Percentiles rank a stretch among this genome's conserved stretches.
Evolutionary conservation across 2,113 vertebrate species (phyloP).

Genomic region (Sardina pilchardus): DNA sequence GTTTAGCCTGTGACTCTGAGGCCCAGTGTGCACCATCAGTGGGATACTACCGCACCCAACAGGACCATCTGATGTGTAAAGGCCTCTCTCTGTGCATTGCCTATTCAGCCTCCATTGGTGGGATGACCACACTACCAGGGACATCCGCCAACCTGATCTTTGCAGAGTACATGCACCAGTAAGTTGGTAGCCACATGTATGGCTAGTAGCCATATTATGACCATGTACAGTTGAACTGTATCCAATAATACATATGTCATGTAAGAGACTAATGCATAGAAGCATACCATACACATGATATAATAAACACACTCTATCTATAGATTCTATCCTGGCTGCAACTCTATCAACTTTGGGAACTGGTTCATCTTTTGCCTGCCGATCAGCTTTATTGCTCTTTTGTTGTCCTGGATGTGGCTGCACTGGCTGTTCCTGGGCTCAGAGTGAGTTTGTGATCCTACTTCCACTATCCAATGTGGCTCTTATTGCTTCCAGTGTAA

Average conservation of each 20-base stretch:
- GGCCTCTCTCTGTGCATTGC: slow-evolving; percentile 84
- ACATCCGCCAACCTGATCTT: slow-evolving; percentile 94
- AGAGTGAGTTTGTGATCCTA: slow-evolving; percentile 76
- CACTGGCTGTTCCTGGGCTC: slow-evolving; percentile 88
- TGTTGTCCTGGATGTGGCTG: slow-evolving; percentile 88
- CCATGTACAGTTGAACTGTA: background rate
- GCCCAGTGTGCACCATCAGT: slow-evolving; percentile 34
- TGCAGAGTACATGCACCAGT: slow-evolving; percentile 84
- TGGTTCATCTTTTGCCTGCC: slow-evolving; percentile 88
- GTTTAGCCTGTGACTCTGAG: slow-evolving; percentile 25
- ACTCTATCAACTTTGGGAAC: slow-evolving; percentile 85
- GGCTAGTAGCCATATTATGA: background rate
- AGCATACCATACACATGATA: background rate
- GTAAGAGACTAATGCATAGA: background rate
- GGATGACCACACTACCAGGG: slow-evolving; percentile 86
- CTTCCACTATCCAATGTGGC: background rate
- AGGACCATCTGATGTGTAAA: slow-evolving; percentile 82
- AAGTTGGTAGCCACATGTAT: slow-evolving; percentile 58
- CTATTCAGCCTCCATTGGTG: slow-evolving; percentile 89
- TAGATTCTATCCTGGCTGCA: slow-evolving; percentile 84
- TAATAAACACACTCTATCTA: slow-evolving; percentile 32
- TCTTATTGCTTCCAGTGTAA: background rate
- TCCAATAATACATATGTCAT: background rate
- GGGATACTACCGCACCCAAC: slow-evolving; percentile 62
- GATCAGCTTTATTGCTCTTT: slow-evolving; percentile 73